These are phyloP conservation scores for Epizoanthus illoricatus DNA, from an alignment of 92 coral and sea anemone genomes.

Conservation along the genomic window DNA sequence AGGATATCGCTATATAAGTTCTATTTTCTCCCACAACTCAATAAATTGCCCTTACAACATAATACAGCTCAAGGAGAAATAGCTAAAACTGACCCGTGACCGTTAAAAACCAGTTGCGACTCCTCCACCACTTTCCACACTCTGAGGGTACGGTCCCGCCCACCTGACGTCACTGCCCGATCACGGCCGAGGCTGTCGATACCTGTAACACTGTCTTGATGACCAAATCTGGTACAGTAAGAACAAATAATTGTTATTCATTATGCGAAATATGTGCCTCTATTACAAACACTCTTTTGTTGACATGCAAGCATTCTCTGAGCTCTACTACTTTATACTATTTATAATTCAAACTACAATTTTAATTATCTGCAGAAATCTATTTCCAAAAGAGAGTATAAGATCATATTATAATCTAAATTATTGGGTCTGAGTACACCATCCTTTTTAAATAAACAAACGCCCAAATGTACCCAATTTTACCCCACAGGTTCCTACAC, in stretches of 20 bases:
- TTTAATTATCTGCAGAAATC: background rate
- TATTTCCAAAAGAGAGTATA: no score
- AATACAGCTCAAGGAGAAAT: background rate
- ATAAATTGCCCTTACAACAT: background rate
- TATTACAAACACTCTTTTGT: background rate
- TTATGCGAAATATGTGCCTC: background rate
- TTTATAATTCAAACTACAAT: background rate
- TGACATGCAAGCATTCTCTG: no score
- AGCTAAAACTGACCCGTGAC: constrained; percentile 59
- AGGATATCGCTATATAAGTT: background rate
- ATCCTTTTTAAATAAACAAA: no score
- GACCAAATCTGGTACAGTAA: constrained; percentile 74
- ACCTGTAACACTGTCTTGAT: constrained; percentile 84
- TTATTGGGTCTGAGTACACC: background rate
- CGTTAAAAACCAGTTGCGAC: constrained; percentile 92
- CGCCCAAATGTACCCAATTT: no score
- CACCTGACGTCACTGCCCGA: constrained; percentile 94
- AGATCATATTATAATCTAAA: background rate
- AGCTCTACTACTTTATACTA: background rate
- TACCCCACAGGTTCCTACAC: no score
- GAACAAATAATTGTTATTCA: background rate
- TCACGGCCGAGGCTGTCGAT: constrained; percentile 90
- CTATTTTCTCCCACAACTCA: background rate
- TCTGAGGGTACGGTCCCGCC: constrained; percentile 87
- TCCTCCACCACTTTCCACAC: constrained; percentile 93